phyloP scores from a whole-genome alignment of 2,888 invertebrate genomes.

The Troides oblongomaculatus region DNA sequence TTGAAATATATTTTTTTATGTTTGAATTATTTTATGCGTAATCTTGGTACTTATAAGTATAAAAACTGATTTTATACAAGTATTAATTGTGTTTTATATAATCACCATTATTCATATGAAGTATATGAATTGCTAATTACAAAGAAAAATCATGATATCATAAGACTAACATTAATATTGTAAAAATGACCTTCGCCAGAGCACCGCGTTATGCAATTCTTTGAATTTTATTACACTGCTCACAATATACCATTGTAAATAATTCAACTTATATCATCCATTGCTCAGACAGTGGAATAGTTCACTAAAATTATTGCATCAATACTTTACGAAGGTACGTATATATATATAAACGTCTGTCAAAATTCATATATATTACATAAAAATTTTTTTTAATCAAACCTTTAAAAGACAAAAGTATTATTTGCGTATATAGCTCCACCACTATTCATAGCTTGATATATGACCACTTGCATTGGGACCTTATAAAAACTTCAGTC shows the following conservation, averaged over 20 bases:
- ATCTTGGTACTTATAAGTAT: too few species aligned
- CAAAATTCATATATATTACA: too few species aligned
- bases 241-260: slow-evolving; percentile 11
- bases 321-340: background rate
- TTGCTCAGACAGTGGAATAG: background rate
- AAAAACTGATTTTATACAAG: background rate
- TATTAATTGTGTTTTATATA: background rate
- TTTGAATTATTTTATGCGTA: too few species aligned
- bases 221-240: slow-evolving; percentile 25
- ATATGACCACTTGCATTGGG: too few species aligned
- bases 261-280: slow-evolving; percentile 13
- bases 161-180: slow-evolving; percentile 52
- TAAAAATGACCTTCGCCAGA: slow-evolving; percentile 38
- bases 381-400: too few species aligned
- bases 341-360: too few species aligned
- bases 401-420: too few species aligned
- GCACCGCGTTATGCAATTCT: slow-evolving; percentile 19
- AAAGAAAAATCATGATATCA: slow-evolving; percentile 48
- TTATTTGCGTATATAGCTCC: too few species aligned
- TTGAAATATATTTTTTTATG: too few species aligned
- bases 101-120: background rate
- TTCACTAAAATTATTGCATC: background rate
- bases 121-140: slow-evolving; percentile 7
- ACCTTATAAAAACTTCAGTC: too few species aligned
- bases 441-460: too few species aligned